These are phyloP conservation scores for Gymnogyps californianus DNA, from an alignment of 2,113 vertebrate genomes.

Conservation along the genomic window DNA sequence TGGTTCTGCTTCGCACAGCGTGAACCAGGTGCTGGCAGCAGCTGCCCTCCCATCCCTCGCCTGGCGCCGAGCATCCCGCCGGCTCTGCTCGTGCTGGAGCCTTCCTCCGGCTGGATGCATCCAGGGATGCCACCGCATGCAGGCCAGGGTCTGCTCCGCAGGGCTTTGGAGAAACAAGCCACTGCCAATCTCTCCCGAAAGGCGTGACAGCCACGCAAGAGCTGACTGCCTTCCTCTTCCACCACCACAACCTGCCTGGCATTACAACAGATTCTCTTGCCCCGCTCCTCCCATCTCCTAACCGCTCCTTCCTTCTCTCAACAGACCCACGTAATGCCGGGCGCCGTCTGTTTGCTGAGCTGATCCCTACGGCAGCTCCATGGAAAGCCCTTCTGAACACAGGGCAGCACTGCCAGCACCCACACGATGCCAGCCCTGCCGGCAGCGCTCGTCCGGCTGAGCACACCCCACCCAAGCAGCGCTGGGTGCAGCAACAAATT, in stretches of 20 bases:
- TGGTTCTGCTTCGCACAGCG: fast-evolving
- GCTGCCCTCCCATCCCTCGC: background rate
- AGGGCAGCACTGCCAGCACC: background rate
- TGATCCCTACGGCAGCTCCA: background rate
- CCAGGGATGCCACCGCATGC: fast-evolving
- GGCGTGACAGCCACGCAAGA: background rate
- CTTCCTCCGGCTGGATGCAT: background rate
- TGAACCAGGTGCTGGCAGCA: background rate
- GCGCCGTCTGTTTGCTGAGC: fast-evolving
- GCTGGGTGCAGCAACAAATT: background rate
- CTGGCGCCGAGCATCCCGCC: fast-evolving
- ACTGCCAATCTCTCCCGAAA: fast-evolving
- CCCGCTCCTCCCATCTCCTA: background rate
- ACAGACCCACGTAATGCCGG: fast-evolving
- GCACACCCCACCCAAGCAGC: background rate
- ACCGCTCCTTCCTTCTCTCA: background rate
- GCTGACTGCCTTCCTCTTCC: background rate
- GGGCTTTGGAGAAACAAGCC: background rate
- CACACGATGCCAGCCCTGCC: background rate
- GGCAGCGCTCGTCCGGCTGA: background rate
- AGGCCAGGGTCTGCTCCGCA: background rate
- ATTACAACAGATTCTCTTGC: background rate
- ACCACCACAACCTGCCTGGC: background rate
- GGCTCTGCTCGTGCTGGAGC: background rate
- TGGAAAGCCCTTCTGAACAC: background rate